Evolutionary conservation across 2,797 vertebrate species (phyloP), one percentile per base, ranked within the genome.

Genomic region (Parotocinclus haroldoi): DNA sequence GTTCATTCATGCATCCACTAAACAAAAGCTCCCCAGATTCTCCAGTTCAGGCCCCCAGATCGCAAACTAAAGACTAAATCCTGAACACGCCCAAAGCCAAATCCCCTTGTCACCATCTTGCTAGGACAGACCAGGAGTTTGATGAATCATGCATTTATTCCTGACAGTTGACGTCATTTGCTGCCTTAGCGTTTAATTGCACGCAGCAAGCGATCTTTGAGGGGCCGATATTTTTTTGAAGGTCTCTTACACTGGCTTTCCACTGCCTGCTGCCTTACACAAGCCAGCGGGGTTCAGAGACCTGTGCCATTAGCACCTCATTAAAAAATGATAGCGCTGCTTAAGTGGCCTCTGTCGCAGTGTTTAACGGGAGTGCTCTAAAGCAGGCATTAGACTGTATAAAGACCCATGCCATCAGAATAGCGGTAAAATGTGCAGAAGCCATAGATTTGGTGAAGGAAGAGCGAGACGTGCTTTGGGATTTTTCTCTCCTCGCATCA

Each of bases 1-100:
- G 45, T 46, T 46, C 27, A 59, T 19, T 58, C 56, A 63, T 17
- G 39, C 42, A 50, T 16, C 38, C 14, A 68, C 39, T 9, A 16
- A 19, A 58, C 56, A 57, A 27, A 58, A 36, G 1, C 4, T 10
- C 45, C 14, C 27, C 27, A 27, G 27, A 18, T 4, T 10, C 12
- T 61, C 10, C 7, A 12, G 27, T 17, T 51, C 11, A 17, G 14
- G 14, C 45, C 11, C 10, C 66, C 68, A 74, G 71, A 76, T 79
- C 77, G 75, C 65, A 80, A 80, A 84, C 75, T 80, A 82, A 77
- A 67, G 39, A 66, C 13, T 12, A 65, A 45, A 70, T 75, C 77
- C 68, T 72, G 73, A 56, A 61, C 67, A 10, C 17, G 69, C 66
- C 45, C 57, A 68, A 64, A 71, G 7, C 4, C 40, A 27, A 38